Conservation (phyloP, 1,140 invertebrate genomes). For the Dreissena rostriformis region DNA sequence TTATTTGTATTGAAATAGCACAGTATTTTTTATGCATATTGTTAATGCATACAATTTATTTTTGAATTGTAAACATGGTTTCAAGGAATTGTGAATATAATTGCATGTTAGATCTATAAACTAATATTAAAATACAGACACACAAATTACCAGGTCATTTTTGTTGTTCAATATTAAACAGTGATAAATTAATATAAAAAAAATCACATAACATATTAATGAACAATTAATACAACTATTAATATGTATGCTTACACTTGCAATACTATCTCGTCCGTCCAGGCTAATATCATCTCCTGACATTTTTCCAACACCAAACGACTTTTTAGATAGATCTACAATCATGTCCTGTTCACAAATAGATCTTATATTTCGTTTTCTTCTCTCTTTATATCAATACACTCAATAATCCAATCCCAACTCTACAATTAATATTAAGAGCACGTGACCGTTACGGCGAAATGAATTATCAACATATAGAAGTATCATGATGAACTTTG, state of each 20-base stretch:
- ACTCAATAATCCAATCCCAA: conserved; percentile 73
- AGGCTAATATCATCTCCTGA: conserved; percentile 88
- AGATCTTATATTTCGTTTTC: conserved; percentile 55
- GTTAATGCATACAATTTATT: too few species aligned
- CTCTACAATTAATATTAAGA: conserved; percentile 73
- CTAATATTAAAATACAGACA: not conserved
- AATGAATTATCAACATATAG: conserved; percentile 35
- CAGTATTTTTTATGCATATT: too few species aligned
- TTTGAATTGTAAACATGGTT: too few species aligned
- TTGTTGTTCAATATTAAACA: not conserved
- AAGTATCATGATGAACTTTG: conserved; percentile 55
- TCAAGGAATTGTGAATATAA: too few species aligned
- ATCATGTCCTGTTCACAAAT: conserved; percentile 54
- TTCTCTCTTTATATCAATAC: conserved; percentile 57
- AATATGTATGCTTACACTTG: conserved; percentile 78
- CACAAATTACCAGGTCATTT: not conserved
- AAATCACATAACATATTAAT: not conserved
- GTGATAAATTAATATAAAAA: not conserved
- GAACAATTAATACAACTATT: not conserved
- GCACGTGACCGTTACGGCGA: conserved; percentile 60
- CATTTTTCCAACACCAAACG: conserved; percentile 62
- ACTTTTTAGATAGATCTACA: conserved; percentile 57
- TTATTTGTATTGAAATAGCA: too few species aligned
- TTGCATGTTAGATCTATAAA: too few species aligned
- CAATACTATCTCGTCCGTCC: conserved; percentile 82